Percentiles rank a stretch among this genome's conserved stretches.
Evolutionary conservation across 2,113 vertebrate genomes (phyloP).

Genomic region (Jacana jacana): DNA sequence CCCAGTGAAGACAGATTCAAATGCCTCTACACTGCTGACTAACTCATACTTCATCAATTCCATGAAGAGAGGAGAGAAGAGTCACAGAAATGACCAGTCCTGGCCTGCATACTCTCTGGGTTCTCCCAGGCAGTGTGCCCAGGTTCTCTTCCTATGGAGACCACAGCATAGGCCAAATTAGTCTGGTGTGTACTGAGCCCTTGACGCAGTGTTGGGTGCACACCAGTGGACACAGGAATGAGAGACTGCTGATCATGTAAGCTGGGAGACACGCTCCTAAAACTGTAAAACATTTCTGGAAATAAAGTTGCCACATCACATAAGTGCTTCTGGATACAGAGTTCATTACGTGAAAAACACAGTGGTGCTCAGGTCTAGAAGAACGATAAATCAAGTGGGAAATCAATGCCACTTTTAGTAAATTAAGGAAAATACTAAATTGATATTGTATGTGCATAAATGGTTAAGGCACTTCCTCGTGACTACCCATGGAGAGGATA

Average conservation of each 20-base stretch:
- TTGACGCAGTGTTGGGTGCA: not conserved
- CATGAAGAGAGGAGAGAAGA: not conserved
- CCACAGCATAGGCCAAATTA: not conserved
- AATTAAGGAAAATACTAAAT: not conserved
- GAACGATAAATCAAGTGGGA: not conserved
- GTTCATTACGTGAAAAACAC: not conserved
- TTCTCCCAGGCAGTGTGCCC: not conserved
- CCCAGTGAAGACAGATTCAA: not conserved
- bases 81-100: not conserved
- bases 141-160: not conserved
- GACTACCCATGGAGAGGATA: not conserved
- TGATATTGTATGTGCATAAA: not conserved
- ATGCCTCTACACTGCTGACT: no score
- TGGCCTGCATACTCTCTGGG: fast-evolving
- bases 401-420: not conserved
- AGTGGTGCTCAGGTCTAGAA: not conserved
- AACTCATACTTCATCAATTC: not conserved
- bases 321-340: not conserved
- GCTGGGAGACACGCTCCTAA: fast-evolving
- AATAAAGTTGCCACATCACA: not conserved
- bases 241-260: not conserved
- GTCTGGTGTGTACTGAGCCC: not conserved
- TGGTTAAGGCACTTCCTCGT: not conserved
- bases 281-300: not conserved
- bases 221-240: not conserved